Base-by-base conservation (phyloP, 37 sponge, comb jelly and placozoan genomes). In the Aplysina aerophoba region DNA sequence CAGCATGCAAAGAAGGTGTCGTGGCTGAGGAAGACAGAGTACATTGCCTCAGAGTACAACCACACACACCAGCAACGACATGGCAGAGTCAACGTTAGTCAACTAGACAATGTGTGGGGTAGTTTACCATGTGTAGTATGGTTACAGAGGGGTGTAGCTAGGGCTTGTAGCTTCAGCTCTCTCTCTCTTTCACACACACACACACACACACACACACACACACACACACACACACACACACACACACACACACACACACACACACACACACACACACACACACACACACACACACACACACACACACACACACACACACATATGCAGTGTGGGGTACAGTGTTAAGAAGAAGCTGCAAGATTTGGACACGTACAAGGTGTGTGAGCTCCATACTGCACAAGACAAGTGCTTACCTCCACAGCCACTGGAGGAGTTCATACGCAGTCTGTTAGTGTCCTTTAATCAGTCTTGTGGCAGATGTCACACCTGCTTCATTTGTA, bases 1-100 rank as follows among this genome's bases (percentile, higher is more conserved):
- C 95, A 93, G 69, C 97, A 94, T 92, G 93, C 92, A 21, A 96
- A 90, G 83, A 92, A 83, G 78, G 95, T 97, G 55, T 99, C 99
- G 20, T 99, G 97, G 97, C 83, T 97, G 55, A 79, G 99, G 34
- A 93, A 93, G 63, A 97, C 96, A 0, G 99, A 99, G 89, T 99
- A 99, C 86, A 97, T 99, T 33, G 93, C 96, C 17, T 90, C 96
- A 24, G 99, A 99, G 86, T 95, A 89, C 69, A 87, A 91, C 58
- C 92, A 82, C 95, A 21, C 96, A 95, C 59, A 72, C 87, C 30
- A 63, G 80, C 34, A 89, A 88, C 53, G 96, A 97, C 36, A 89
- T 87, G 59, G 91, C 91, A 27, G 98, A 98, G 81, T 95, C 92
- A 59, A 98, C 96, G 97, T 96, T 38, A 89, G 88, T 28, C 14